Conservation (phyloP, 2,113 vertebrate genomes). For the Phrynosoma blainvillii region DNA sequence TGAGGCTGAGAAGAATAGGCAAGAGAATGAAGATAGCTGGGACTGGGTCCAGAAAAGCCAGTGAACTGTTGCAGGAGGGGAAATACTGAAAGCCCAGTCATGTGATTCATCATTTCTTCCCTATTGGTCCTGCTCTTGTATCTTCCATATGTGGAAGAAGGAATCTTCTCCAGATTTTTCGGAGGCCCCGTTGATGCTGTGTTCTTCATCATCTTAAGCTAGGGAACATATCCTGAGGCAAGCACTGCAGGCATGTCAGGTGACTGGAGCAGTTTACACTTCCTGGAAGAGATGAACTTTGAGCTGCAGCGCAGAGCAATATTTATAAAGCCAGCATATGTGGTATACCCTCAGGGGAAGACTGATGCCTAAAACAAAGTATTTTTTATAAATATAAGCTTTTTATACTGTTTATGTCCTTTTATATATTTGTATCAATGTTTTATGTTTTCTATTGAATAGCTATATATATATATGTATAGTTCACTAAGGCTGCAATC, state of each 20-base stretch:
- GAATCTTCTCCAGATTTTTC: slow-evolving; percentile 98
- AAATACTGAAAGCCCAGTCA: slow-evolving; percentile 66
- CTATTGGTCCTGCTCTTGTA: slow-evolving; percentile 82
- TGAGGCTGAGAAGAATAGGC: slow-evolving; percentile 95
- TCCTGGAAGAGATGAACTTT: slow-evolving; percentile 75
- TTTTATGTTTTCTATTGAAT: slow-evolving; percentile 86
- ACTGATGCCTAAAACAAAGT: slow-evolving; percentile 85
- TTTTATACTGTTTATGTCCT: slow-evolving; percentile 90
- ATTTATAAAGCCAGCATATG: slow-evolving; percentile 82
- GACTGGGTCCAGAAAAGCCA: slow-evolving; percentile 97
- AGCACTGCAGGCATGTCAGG: slow-evolving; percentile 73
- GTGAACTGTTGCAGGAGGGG: slow-evolving; percentile 75
- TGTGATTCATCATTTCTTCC: slow-evolving; percentile 63
- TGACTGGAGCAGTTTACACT: slow-evolving; percentile 77
- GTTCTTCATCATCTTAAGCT: slow-evolving; percentile 75
- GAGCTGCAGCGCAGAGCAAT: slow-evolving; percentile 79
- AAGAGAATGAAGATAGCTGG: slow-evolving; percentile 96
- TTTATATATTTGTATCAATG: slow-evolving; percentile 79
- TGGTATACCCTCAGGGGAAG: slow-evolving; percentile 96
- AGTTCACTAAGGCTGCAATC: slow-evolving; percentile 17
- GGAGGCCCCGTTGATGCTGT: slow-evolving; percentile 87
- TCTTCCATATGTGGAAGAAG: slow-evolving; percentile 99
- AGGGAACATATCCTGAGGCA: slow-evolving; percentile 77
- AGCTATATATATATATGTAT: slow-evolving; percentile 74
- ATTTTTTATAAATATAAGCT: slow-evolving; percentile 93